Evolutionary conservation across 1,140 invertebrate genomes (phyloP).

Genomic region (Anthonomus grandis): DNA sequence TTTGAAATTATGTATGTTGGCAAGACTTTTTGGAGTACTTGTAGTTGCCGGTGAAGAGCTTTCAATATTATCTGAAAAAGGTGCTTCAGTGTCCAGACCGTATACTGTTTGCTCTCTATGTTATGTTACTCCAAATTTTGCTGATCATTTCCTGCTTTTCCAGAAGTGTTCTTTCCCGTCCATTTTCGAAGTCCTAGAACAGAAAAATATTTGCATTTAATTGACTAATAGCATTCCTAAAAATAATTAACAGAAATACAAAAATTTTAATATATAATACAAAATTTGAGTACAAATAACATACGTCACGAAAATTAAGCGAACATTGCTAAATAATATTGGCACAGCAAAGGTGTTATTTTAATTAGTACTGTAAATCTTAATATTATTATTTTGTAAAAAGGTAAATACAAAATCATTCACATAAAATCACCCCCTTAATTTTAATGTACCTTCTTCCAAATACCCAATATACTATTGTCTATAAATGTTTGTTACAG

Average conservation of each 20-base stretch:
- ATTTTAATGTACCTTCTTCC: too few species aligned
- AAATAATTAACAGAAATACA: constrained; percentile 13
- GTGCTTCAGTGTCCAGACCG: constrained; percentile 13
- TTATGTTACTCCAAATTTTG: constrained; percentile 2
- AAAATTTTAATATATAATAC: constrained; percentile 14
- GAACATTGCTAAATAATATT: too few species aligned
- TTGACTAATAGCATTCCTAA: constrained; percentile 6
- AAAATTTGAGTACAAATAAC: too few species aligned
- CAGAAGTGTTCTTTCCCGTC: constrained; percentile 8
- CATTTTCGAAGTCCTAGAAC: constrained; percentile 9
- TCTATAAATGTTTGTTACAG: constrained; percentile 15
- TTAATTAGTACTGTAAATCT: too few species aligned
- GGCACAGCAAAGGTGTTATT: too few species aligned
- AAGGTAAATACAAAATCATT: too few species aligned
- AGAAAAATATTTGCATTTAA: constrained; percentile 4
- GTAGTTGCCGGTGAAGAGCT: background rate
- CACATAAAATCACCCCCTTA: too few species aligned
- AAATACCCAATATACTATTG: too few species aligned
- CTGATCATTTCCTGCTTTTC: too few species aligned
- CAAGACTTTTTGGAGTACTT: constrained; percentile 13
- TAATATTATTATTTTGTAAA: too few species aligned
- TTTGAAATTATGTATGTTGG: constrained; percentile 2
- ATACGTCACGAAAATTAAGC: too few species aligned
- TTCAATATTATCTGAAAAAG: too few species aligned
- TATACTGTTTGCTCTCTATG: constrained; percentile 13